Evolutionary conservation across 1,140 invertebrate genomes (phyloP), one percentile per base, ranked within the genome.

Genomic region (Zeugodacus cucurbitae): DNA sequence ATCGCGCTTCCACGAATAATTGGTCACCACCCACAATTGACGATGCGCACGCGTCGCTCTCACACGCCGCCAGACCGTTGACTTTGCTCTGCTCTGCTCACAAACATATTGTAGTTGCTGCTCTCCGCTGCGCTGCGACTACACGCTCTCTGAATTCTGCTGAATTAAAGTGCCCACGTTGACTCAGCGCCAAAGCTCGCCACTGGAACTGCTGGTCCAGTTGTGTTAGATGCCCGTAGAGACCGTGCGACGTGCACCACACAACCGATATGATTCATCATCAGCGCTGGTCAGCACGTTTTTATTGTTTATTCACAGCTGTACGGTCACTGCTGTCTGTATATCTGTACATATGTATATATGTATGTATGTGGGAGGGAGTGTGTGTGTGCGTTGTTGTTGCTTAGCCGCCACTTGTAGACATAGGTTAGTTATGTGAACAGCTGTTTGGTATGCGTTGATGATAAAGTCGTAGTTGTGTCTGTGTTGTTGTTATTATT

Each of bases 401-500:
- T 48, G 44, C n/a, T 26, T 48, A 17, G 8, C 11, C 37, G 26
- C 26, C n/a, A 22, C 41, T 29, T 74, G 74, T 82, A 48, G 70
- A 48, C 74, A 20, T 82, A 82, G 74, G 74, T 82, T 82, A 82
- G 74, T 82, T 82, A 54, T 48, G 41, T 48, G 74, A 82, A 82
- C 74, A 82, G 74, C 44, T 82, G 74, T 48, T 82, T 82, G 44
- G 74, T 82, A 48, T 48, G 74, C 74, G 41, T 22, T 48, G 26
- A 82, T 2, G 26, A n/a, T n/a, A n/a, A 48, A 44, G 17, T 17
- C 74, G 74, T 82, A 26, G 17, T 11, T 5, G 6, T n/a, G 57
- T 58, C 22, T 34, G 29, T 70, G 67, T 74, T 37, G 67, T 5
- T 74, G 67, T 20, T 26, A 34, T 22, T 20, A 7, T 14, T 59